Evolutionary conservation across 1,140 invertebrate genomes (phyloP).

Genomic region (Ephestia elutella): DNA sequence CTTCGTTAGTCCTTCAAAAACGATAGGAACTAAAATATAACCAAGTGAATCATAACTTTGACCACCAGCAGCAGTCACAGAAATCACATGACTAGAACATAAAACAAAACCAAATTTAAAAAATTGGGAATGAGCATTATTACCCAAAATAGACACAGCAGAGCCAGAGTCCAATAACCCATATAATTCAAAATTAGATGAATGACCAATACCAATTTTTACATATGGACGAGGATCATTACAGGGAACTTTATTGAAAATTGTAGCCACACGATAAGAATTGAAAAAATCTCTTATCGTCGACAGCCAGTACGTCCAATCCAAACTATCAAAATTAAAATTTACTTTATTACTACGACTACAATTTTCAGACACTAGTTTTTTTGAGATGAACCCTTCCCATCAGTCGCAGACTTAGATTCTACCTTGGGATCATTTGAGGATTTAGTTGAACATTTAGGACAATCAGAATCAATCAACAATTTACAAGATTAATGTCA

Average conservation of each 20-base stretch:
- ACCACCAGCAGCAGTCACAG: slow-evolving; percentile 19
- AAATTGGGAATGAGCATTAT: slow-evolving; percentile 14
- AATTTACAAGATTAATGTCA: no score
- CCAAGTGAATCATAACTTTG: slow-evolving; percentile 9
- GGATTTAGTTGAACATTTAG: no score
- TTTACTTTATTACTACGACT: neutral
- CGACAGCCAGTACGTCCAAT: neutral
- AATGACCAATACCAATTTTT: slow-evolving; percentile 11
- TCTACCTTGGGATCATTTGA: no score
- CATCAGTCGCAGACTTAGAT: no score
- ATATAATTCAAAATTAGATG: neutral
- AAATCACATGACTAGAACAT: neutral
- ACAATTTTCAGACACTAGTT: no score
- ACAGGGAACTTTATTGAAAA: slow-evolving; percentile 1
- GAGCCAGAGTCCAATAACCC: slow-evolving; percentile 26
- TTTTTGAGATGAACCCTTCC: no score
- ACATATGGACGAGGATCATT: no score
- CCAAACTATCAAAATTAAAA: neutral
- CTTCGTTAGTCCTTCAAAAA: slow-evolving; percentile 27
- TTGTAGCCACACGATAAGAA: slow-evolving; percentile 11
- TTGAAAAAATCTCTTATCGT: slow-evolving; percentile 2
- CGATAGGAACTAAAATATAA: no score
- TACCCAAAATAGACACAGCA: slow-evolving; percentile 21
- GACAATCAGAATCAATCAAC: no score
- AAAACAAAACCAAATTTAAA: neutral